Evolutionary conservation across 2,113 vertebrate species (phyloP).

Genomic region (Rostratula benghalensis): DNA sequence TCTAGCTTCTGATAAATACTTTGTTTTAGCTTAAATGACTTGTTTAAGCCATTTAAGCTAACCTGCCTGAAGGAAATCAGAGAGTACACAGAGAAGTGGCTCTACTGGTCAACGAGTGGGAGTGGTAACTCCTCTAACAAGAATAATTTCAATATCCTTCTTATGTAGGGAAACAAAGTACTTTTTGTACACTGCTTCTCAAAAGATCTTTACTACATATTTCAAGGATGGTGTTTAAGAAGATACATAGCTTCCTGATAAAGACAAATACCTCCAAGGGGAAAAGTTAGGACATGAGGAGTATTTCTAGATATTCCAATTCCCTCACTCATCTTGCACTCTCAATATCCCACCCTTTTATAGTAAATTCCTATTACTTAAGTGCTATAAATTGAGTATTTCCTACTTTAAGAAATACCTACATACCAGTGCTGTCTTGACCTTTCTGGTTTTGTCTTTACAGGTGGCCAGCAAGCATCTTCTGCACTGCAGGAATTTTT

Average conservation of each 20-base stretch:
- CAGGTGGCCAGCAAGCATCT: neutral
- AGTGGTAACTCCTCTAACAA: neutral
- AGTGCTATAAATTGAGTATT: neutral
- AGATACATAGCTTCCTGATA: neutral
- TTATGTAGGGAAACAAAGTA: neutral
- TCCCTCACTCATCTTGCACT: neutral
- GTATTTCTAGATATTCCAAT: neutral
- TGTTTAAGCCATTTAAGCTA: neutral
- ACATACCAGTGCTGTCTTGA: neutral
- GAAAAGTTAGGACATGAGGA: neutral
- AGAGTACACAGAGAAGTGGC: neutral
- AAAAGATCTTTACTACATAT: neutral
- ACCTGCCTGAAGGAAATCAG: neutral
- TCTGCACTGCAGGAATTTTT: neutral
- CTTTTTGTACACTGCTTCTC: neutral
- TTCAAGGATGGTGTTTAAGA: neutral
- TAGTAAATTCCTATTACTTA: neutral
- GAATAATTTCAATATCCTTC: neutral
- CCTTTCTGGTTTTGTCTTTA: neutral
- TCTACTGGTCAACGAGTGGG: neutral
- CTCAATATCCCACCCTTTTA: neutral
- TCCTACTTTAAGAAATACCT: neutral
- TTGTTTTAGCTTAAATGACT: neutral
- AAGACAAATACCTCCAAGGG: neutral
- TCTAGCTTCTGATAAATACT: neutral